A percentile compares a stretch with the other conserved stretches of the same genome.
Evolutionary conservation across 1,140 invertebrate species (phyloP).

Genomic region (Fopius arisanus): DNA sequence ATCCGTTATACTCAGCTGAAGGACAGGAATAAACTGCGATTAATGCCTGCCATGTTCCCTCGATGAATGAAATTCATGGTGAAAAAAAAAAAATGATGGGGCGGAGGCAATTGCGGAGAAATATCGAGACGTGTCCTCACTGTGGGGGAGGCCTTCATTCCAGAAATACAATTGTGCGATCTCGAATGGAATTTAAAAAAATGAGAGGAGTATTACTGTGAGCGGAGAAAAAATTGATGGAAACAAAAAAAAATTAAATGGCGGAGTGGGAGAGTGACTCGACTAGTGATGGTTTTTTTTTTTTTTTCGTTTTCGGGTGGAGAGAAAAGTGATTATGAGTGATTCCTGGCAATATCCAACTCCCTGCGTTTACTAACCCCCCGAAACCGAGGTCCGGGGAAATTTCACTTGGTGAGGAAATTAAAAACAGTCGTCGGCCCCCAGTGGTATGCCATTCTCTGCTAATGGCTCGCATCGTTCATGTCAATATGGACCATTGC

Average conservation of each 20-base stretch:
- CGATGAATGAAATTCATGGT: constrained; percentile 21
- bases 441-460: constrained; percentile 30
- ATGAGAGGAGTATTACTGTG: not conserved
- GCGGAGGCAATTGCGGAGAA: constrained; percentile 10
- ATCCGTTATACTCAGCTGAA: constrained; percentile 3
- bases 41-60: constrained; percentile 13
- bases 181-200: constrained; percentile 20
- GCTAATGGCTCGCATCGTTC: constrained; percentile 65
- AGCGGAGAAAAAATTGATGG: constrained; percentile 20
- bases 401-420: constrained; percentile 64
- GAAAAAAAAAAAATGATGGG: not conserved
- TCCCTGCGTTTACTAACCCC: constrained; percentile 39
- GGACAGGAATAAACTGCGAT: constrained; percentile 20
- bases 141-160: constrained; percentile 15
- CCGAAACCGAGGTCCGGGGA: constrained; percentile 36
- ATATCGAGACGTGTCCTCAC: constrained; percentile 28
- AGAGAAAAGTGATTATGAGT: constrained; percentile 61
- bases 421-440: constrained; percentile 63
- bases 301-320: not conserved
- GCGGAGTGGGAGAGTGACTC: constrained; percentile 9
- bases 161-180: constrained; percentile 16
- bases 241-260: constrained; percentile 36
- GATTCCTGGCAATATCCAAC: constrained; percentile 63
- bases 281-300: constrained; percentile 10
- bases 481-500: constrained; percentile 67